Evolutionary conservation across 2,888 invertebrate genomes (phyloP).

Genomic region (Dione juno): DNA sequence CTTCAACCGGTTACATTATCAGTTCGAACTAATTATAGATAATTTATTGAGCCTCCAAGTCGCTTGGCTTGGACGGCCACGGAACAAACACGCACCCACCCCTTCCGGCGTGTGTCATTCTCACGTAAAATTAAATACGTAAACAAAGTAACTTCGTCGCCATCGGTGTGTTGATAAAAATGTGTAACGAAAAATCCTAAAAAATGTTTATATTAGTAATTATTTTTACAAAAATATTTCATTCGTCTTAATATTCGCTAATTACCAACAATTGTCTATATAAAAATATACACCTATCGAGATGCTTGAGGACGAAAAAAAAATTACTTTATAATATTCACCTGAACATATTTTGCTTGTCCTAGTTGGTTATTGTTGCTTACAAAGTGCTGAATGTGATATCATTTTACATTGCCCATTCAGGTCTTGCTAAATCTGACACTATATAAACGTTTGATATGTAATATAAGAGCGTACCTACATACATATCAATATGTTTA

Average conservation of each 20-base stretch:
- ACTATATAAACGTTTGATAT: constrained; percentile 18
- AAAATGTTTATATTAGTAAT: too few relatives aligned
- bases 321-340: not conserved
- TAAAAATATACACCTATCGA: not conserved
- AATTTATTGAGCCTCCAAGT: constrained; percentile 30
- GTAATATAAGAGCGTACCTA: constrained; percentile 9
- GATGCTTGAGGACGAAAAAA: not conserved
- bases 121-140: constrained; percentile 35
- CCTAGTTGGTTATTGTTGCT: not conserved
- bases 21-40: constrained; percentile 27
- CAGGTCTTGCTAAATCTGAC: constrained; percentile 17
- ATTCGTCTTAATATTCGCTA: too few relatives aligned
- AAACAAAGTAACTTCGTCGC: constrained; percentile 35
- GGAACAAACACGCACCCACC: constrained; percentile 52
- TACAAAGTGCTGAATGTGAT: constrained; percentile 11
- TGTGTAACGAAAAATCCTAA: too few relatives aligned
- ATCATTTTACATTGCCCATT: constrained; percentile 18
- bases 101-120: constrained; percentile 47
- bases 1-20: constrained; percentile 4
- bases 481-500: not conserved
- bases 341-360: not conserved
- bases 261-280: too few relatives aligned
- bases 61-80: constrained; percentile 44
- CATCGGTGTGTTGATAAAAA: not conserved
- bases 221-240: too few relatives aligned